Base-by-base conservation (phyloP, 2,113 vertebrate species). In the Gobiocypris rarus region DNA sequence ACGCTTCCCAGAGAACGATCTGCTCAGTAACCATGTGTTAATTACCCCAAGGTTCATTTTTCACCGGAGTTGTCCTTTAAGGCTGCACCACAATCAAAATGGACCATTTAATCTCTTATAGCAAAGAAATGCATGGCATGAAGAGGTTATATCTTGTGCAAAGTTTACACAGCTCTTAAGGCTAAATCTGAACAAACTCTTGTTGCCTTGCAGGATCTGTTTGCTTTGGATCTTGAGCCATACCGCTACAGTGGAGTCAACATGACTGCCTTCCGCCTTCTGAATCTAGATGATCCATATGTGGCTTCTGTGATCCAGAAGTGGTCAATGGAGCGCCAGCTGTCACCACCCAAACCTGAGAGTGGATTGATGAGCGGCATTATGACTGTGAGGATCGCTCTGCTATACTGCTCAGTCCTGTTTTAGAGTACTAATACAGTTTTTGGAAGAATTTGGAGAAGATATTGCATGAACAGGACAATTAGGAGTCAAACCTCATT, bases 241-340 rank as follows among this genome's bases (percentile, higher is more conserved):
- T 99, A 99, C 83, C 95, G 97, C 84, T 98, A 98, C 93, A 99
- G 97, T 0, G 98, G 98, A 2, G 97, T 99, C 38, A 99, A 99
- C 87, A 97, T 99, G 97, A 99, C 98, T 0, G 97, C 97, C 0
- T 99, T 99, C 82, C 95, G 98, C 34, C 93, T 99, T 70, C 93
- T 99, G 65, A 97, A 98, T 76, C 90, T 97, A 0, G 97, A 97
- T 50, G 95, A 95, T 86, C 95, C 96, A 0, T 93, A 94, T 0
- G 97, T 99, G n/a, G 92, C 96, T 0, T 93, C 97, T 0, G 93
- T 98, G 26, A 93, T 98, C 87, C 96, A 98, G 83, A 97, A 94
- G 89, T 99, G 98, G 98, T 96, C 96, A 4, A 94, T 95, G 95
- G 98, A 99, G 61, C 92, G 97, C 3, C 85, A 97, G 73, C 97